Evolutionary conservation across 2,113 vertebrate genomes (phyloP), one percentile per base, ranked within the genome.

Genomic region (Smithornis capensis): DNA sequence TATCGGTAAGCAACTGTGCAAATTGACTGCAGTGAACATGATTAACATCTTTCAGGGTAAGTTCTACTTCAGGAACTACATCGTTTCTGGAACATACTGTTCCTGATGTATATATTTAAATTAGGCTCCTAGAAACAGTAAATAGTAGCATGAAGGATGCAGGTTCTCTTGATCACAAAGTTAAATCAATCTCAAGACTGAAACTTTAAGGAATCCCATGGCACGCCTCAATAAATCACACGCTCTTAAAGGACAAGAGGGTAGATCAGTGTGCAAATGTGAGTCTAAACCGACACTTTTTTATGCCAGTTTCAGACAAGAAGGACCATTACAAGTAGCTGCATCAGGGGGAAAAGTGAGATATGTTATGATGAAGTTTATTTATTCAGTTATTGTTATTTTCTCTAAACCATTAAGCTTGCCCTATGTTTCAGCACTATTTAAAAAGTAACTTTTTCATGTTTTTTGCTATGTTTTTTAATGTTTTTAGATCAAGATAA

Each of bases 401-500:
- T 33, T 53, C 7, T 79, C 77, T 77, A 40, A 84, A 55, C 22
- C 27, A 60, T 88, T 91, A 65, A 60, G 17, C 14, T 53, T 64
- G 27, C 21, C 33, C 38, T 59, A 5, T 62, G 37, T 87, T 91
- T 85, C 70, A 70, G 24, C 12, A 68, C 18, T 65, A 42, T 63
- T 77, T 91, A 60, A 96, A 92, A 91, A 62, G 19, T 55, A 60
- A 44, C 13, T 37, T 83, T 89, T 95, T 50, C 77, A 47, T 62
- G 5, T 62, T 44, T 82, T 40, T 76, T 64, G 19, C 83, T 81
- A n/a, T 5, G 16, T 42, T 95, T 96, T 94, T 77, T 38, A 82
- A 86, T n/a, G n/a, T 84, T 94, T 85, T 87, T 89, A 89, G 94
- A 92, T 80, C 62, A 92, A 97, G 65, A 85, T 35, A 97, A 92